phyloP scores from a whole-genome alignment of 2,113 vertebrate genomes.

The Coptodon rendalli region DNA sequence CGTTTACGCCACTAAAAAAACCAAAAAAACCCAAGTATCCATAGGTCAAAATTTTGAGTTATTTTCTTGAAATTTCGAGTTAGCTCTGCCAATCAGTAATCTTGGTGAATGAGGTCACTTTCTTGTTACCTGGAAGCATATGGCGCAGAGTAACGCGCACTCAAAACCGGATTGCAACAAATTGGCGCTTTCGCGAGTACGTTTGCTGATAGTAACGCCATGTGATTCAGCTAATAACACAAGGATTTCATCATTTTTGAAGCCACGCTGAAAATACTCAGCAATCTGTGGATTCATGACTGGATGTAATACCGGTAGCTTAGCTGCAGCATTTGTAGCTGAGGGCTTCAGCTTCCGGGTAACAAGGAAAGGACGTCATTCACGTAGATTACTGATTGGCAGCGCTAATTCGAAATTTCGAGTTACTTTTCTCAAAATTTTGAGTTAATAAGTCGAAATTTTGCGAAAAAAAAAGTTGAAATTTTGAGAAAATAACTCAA shows the following conservation, averaged over 20 bases:
- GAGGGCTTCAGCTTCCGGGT: background rate
- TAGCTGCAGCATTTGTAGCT: background rate
- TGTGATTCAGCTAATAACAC: background rate
- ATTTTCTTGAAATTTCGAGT: background rate
- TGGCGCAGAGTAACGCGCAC: fast-evolving
- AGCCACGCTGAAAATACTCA: background rate
- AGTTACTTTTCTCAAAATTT: background rate
- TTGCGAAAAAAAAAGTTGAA: background rate
- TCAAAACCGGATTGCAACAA: background rate
- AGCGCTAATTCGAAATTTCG: background rate
- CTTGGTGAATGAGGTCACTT: background rate
- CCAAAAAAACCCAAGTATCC: background rate
- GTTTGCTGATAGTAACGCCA: fast-evolving
- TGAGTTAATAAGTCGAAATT: background rate
- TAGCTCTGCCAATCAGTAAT: background rate
- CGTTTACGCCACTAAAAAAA: fast-evolving
- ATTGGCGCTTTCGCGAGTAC: background rate
- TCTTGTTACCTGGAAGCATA: background rate
- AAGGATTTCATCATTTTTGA: background rate
- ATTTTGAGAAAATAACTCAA: background rate
- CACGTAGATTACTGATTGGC: background rate
- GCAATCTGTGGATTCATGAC: background rate
- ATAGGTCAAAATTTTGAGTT: background rate
- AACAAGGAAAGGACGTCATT: background rate
- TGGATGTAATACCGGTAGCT: background rate